These are phyloP conservation scores for Cheilosia variabilis DNA, from an alignment of 2,888 invertebrate genomes.

Conservation along the genomic window DNA sequence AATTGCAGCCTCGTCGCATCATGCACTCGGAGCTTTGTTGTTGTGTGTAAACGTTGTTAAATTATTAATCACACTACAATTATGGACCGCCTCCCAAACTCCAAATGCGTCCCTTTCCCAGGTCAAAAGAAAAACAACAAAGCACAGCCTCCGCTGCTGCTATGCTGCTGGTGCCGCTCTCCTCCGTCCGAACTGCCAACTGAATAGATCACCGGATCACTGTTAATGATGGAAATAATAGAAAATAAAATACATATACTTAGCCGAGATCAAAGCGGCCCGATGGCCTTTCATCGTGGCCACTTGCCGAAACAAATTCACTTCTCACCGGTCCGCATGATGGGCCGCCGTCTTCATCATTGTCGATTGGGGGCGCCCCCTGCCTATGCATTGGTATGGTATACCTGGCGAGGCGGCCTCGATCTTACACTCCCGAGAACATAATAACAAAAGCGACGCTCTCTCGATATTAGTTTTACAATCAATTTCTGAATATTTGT, in stretches of 20 bases:
- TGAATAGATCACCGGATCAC: slow-evolving; percentile 68
- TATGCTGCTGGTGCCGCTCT: slow-evolving; percentile 28
- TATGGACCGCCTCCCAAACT: slow-evolving; percentile 48
- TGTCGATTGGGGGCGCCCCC: slow-evolving; percentile 66
- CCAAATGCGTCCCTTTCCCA: slow-evolving; percentile 42
- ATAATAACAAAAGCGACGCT: slow-evolving; percentile 4
- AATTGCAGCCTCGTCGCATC: slow-evolving; percentile 51
- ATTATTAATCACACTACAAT: slow-evolving; percentile 70
- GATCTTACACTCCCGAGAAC: slow-evolving; percentile 3
- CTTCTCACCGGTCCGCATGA: slow-evolving; percentile 21
- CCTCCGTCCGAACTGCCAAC: slow-evolving; percentile 45
- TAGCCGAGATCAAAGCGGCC: slow-evolving; percentile 67
- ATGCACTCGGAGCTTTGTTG: slow-evolving; percentile 48
- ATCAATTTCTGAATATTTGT: slow-evolving; percentile 38
- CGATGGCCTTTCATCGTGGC: slow-evolving; percentile 68
- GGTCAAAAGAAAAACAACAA: slow-evolving; percentile 31
- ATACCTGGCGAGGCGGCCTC: slow-evolving; percentile 48
- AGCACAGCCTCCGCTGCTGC: slow-evolving; percentile 17
- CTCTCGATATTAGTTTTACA: slow-evolving; percentile 70
- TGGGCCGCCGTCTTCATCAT: slow-evolving; percentile 46
- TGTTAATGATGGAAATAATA: slow-evolving; percentile 74
- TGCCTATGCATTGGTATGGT: slow-evolving; percentile 39
- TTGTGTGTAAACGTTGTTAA: slow-evolving; percentile 59
- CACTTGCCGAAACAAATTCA: slow-evolving; percentile 72
- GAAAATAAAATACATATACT: slow-evolving; percentile 74